Conservation (phyloP, 2,888 invertebrate species). For the Harpagoxenus sublaevis region DNA sequence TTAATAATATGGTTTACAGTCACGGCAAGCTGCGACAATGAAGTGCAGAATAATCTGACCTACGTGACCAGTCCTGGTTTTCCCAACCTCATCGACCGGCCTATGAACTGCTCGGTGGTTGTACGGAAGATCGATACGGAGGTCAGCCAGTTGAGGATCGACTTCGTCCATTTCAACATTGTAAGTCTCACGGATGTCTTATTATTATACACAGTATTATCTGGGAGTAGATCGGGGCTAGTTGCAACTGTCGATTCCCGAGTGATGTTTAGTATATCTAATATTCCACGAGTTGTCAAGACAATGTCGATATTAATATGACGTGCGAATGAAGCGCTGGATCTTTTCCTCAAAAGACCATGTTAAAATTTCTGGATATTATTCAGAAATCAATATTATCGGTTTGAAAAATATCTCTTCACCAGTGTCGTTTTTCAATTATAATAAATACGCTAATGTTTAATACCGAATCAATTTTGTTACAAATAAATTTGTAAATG, state of each 20-base stretch:
- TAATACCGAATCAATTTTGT: background rate
- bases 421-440: background rate
- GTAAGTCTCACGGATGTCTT: conserved; percentile 86
- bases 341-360: background rate
- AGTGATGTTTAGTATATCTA: conserved; percentile 8
- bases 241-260: conserved; percentile 27
- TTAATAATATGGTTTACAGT: conserved; percentile 86
- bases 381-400: background rate
- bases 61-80: conserved; percentile 94
- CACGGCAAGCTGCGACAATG: conserved; percentile 91
- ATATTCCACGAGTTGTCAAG: conserved; percentile 41
- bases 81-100: conserved; percentile 91
- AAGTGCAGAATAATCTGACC: conserved; percentile 92
- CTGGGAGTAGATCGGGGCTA: background rate
- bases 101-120: conserved; percentile 90
- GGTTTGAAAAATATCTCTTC: background rate
- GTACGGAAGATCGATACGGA: conserved; percentile 92
- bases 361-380: background rate
- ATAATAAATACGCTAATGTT: background rate
- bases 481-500: background rate
- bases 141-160: conserved; percentile 93
- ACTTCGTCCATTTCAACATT: conserved; percentile 94
- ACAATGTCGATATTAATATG: conserved; percentile 23
- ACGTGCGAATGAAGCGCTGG: background rate
- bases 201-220: conserved; percentile 1